These are phyloP conservation scores for Anneissia japonica DNA, from an alignment of 35 echinoderm and acorn worm genomes.

Conservation along the genomic window DNA sequence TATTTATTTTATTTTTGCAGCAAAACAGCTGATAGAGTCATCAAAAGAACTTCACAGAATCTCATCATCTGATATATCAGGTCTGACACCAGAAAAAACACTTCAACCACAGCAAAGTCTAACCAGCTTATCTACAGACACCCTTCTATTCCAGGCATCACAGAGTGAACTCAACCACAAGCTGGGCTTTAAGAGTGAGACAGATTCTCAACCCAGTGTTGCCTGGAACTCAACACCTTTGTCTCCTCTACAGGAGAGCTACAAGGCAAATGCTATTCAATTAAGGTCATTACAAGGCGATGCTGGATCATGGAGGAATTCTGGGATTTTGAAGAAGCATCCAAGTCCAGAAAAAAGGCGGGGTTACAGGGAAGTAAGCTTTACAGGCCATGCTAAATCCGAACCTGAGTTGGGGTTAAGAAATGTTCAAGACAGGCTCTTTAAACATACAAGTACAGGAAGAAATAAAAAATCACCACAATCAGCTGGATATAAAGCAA, in stretches of 20 bases:
- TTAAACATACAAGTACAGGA: no score
- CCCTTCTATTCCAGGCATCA: not conserved
- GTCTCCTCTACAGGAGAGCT: not conserved
- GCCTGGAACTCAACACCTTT: not conserved
- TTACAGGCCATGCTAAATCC: not conserved
- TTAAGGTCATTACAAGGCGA: not conserved
- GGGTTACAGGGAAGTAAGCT: not conserved
- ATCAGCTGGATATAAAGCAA: not conserved
- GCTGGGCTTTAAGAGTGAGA: not conserved
- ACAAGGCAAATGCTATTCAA: not conserved
- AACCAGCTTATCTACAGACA: not conserved
- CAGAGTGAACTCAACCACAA: not conserved
- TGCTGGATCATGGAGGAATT: not conserved
- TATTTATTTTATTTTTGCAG: not conserved
- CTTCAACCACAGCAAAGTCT: not conserved
- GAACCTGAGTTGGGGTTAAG: not conserved
- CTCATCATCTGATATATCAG: not conserved
- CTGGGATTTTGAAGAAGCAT: not conserved
- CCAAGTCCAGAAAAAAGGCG: not conserved
- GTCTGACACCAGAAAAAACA: not conserved
- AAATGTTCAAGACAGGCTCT: not conserved
- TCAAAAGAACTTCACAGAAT: not conserved
- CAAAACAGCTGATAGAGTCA: not conserved
- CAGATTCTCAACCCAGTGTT: not conserved
- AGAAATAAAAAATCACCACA: not conserved